These are phyloP conservation scores for Phodopus roborovskii DNA, from an alignment of 2,113 vertebrate genomes.

Conservation along the genomic window DNA sequence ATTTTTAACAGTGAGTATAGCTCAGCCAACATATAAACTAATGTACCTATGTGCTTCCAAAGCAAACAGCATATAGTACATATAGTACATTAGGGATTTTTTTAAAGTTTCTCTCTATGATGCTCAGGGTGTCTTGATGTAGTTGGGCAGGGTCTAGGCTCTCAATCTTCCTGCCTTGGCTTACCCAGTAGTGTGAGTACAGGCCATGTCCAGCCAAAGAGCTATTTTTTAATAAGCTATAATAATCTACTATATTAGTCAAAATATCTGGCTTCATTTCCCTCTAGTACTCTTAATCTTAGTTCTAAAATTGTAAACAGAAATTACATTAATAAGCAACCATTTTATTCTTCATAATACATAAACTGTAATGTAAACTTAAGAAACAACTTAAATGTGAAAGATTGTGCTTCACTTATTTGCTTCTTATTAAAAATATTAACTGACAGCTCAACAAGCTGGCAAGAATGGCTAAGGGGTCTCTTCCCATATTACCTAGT, in stretches of 20 bases:
- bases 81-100: neutral
- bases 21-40: neutral
- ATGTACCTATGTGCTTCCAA: neutral
- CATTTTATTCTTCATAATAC: constrained; percentile 38
- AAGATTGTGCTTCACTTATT: neutral
- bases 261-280: constrained; percentile 36
- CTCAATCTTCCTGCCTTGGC: neutral
- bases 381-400: neutral
- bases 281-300: constrained; percentile 11
- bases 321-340: constrained; percentile 34
- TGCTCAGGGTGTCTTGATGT: neutral
- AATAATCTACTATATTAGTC: neutral
- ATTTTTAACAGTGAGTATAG: neutral
- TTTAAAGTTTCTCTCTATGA: neutral
- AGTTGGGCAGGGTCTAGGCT: neutral
- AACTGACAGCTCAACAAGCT: neutral
- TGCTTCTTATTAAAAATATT: constrained; percentile 42
- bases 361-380: neutral
- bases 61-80: neutral
- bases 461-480: neutral
- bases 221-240: constrained; percentile 6
- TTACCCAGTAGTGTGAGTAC: neutral
- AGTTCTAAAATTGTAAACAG: neutral
- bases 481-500: neutral
- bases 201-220: neutral